Conservation (phyloP, 2,113 vertebrate species). For the Cynoglossus semilaevis region DNA sequence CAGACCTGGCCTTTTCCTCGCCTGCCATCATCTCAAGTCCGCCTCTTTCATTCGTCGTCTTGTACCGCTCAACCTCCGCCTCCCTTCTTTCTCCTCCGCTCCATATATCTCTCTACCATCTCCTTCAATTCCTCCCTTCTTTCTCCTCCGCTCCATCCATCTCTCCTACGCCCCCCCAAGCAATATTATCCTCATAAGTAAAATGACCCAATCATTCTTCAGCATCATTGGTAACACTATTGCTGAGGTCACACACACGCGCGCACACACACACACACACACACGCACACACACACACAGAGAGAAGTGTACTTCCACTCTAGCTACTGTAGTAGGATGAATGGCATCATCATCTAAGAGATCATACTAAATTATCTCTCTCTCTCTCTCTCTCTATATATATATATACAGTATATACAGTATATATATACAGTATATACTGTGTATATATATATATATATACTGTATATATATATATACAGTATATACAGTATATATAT, state of each 20-base stretch:
- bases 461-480: no score
- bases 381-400: no score
- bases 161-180: not conserved
- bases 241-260: slow-evolving; percentile 46
- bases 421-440: no score
- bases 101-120: slow-evolving; percentile 28
- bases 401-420: no score
- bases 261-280: not conserved
- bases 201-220: slow-evolving; percentile 45
- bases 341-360: slow-evolving; percentile 60
- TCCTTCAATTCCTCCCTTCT: not conserved
- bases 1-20: slow-evolving; percentile 41
- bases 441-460: no score
- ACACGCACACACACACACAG: not conserved
- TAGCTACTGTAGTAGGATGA: slow-evolving; percentile 19
- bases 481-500: no score
- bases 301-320: no score
- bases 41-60: slow-evolving; percentile 30
- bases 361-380: slow-evolving; percentile 60
- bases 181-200: slow-evolving; percentile 47
- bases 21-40: slow-evolving; percentile 40
- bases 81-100: not conserved
- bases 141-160: not conserved
- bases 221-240: slow-evolving; percentile 24
- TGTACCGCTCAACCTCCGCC: slow-evolving; percentile 19